Base-by-base conservation (phyloP, 1,140 invertebrate genomes). In the Colletes latitarsis region DNA sequence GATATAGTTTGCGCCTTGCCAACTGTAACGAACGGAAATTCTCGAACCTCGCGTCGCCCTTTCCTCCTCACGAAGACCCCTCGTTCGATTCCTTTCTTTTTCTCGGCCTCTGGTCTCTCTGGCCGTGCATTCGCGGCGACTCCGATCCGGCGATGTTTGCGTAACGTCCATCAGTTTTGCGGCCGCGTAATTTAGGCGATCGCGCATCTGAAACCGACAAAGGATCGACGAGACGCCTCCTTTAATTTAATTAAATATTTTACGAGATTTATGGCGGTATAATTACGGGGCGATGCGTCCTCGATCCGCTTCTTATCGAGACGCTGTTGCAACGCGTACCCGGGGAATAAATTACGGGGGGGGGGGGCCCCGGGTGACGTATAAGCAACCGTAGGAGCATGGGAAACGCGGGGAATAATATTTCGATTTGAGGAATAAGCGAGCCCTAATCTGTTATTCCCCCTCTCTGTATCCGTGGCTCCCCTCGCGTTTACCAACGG, bases 1-100 rank as follows among this genome's bases (percentile, higher is more conserved):
- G 89, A 85, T 84, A 83, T 78, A 84, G 88, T 88, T 89, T 88
- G 88, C 87, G 88, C 84, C 88, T 86, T 83, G 63, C 84, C 88
- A 84, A 89, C 83, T 89, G 88, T 89, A 88, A 89, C 88, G 86
- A 66, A 82, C 87, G 81, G 66, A 80, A 79, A 73, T 67, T 77
- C 21, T 68, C 9, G 17, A 12, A 19, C 53, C 30, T 30, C 67
- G 77, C 62, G 52, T 43, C 19, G 72, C 17, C 77, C 84, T 83
- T 57, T 81, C 58, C 73, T 72, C 66, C 49, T 60, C 63, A 49
- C 19, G 53, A 41, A 49, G 30, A 68, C 4, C 53, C 21, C 14
- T 30, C 55, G 73, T 57, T 49, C 19, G 21, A 52, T 49, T 12
- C 21, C 19, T 4, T 43, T 6, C 10, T 30, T 6, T 2, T 21